phyloP scores from a whole-genome alignment of 2,113 vertebrate genomes.

The Crotalus horridus region DNA sequence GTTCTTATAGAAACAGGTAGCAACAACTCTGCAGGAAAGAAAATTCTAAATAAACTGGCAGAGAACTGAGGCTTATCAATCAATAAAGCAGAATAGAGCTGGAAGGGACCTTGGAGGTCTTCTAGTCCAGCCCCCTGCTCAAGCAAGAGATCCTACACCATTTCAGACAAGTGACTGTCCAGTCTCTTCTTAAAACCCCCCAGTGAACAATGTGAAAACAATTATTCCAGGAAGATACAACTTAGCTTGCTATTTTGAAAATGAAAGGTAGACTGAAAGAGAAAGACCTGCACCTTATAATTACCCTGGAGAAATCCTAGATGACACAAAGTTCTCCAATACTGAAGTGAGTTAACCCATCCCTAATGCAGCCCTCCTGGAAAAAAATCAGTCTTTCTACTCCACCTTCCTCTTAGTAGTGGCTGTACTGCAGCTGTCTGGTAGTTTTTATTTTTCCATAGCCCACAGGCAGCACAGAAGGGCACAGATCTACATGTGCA shows the following conservation, averaged over 20 bases:
- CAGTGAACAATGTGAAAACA: neutral
- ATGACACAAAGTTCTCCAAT: neutral
- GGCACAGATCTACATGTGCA: neutral
- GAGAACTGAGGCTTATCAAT: neutral
- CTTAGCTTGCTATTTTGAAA: neutral
- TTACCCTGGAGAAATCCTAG: neutral
- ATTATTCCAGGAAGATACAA: neutral
- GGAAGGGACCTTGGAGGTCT: too few relatives aligned
- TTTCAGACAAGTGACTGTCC: too few relatives aligned
- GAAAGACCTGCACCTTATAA: neutral
- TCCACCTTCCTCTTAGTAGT: neutral
- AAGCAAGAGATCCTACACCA: too few relatives aligned
- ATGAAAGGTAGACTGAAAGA: neutral
- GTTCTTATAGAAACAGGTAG: neutral
- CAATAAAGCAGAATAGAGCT: too few relatives aligned
- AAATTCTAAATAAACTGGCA: neutral
- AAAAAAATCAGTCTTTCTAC: neutral
- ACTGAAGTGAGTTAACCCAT: neutral
- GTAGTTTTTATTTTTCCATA: slow-evolving; percentile 27
- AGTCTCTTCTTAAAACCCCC: too few relatives aligned
- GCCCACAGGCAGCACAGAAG: neutral
- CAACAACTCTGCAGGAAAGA: neutral
- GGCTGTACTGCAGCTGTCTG: slow-evolving; percentile 17
- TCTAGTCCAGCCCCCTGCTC: too few relatives aligned
- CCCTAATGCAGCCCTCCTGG: neutral